A percentile compares a stretch with the other conserved stretches of the same genome.
Conservation (phyloP, 1,140 invertebrate genomes). For the Zaprionus davidi region DNA sequence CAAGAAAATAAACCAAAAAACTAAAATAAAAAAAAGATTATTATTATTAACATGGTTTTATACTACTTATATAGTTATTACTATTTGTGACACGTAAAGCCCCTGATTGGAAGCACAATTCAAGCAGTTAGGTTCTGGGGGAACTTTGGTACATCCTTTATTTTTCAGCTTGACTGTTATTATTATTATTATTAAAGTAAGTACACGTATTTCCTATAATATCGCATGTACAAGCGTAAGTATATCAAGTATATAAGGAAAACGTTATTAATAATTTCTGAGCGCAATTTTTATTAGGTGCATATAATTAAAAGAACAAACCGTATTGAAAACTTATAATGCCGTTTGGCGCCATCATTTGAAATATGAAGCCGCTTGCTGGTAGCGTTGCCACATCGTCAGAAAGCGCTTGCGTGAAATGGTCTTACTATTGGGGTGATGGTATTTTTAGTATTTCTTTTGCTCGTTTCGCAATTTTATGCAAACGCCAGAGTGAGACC, state of each 20-base stretch:
- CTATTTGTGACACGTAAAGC: neutral
- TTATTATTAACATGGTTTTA: conserved; percentile 65
- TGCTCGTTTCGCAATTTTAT: neutral
- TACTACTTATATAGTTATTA: neutral
- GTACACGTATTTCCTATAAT: conserved; percentile 5
- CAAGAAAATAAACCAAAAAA: conserved; percentile 59
- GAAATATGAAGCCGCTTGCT: neutral
- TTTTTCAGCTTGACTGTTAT: conserved; percentile 6
- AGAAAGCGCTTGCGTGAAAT: neutral
- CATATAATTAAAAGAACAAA: neutral
- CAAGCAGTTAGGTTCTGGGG: conserved; percentile 61
- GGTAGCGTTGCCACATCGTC: conserved; percentile 15
- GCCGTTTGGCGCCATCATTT: neutral
- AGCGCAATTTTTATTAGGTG: neutral
- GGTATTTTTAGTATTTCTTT: conserved; percentile 35
- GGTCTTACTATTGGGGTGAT: neutral
- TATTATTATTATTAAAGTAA: conserved; percentile 10
- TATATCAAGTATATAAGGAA: neutral
- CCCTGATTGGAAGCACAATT: conserved; percentile 74
- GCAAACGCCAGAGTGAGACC: conserved; percentile 17
- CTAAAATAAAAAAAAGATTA: conserved; percentile 64
- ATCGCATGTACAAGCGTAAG: conserved; percentile 2
- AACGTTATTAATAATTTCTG: too few relatives aligned
- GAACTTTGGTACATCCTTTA: neutral
- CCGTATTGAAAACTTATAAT: neutral